Evolutionary conservation across 2,113 vertebrate genomes (phyloP).

Genomic region (Epinephelus cyanopodus): DNA sequence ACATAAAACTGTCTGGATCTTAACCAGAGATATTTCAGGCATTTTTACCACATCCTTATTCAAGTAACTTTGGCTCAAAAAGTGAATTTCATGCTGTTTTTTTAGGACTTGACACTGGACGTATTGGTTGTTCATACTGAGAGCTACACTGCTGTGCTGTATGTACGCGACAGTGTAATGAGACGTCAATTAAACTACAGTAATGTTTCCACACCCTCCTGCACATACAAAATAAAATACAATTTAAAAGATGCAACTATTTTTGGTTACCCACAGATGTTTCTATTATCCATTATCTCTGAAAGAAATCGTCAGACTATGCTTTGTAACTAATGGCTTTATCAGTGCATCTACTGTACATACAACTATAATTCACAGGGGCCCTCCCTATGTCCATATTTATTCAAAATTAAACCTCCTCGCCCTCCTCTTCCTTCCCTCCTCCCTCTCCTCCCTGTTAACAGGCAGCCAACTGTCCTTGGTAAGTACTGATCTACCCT

Average conservation of each 20-base stretch:
- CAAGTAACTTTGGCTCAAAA: not conserved
- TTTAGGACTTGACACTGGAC: not conserved
- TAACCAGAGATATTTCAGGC: not conserved
- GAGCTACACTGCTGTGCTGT: not conserved
- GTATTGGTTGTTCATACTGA: not conserved
- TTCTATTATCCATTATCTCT: not conserved
- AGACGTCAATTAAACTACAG: not conserved
- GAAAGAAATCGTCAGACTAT: not conserved
- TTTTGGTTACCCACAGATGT: not conserved
- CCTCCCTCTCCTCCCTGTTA: not conserved
- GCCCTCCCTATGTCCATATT: not conserved
- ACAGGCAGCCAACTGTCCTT: conserved; percentile 47
- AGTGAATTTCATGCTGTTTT: not conserved
- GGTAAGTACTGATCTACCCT: conserved; percentile 50
- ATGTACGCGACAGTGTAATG: not conserved
- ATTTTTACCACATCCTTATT: not conserved
- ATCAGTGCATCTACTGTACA: conserved; percentile 6
- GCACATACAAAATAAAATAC: not conserved
- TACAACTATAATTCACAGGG: not conserved
- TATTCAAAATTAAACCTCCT: conserved; percentile 13
- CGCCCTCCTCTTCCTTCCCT: conserved; percentile 35
- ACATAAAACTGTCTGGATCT: not conserved
- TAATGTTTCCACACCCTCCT: not conserved
- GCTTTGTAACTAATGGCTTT: not conserved
- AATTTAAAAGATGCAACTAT: not conserved